Base-by-base conservation (phyloP, 2,113 vertebrate species). In the Scomber japonicus region DNA sequence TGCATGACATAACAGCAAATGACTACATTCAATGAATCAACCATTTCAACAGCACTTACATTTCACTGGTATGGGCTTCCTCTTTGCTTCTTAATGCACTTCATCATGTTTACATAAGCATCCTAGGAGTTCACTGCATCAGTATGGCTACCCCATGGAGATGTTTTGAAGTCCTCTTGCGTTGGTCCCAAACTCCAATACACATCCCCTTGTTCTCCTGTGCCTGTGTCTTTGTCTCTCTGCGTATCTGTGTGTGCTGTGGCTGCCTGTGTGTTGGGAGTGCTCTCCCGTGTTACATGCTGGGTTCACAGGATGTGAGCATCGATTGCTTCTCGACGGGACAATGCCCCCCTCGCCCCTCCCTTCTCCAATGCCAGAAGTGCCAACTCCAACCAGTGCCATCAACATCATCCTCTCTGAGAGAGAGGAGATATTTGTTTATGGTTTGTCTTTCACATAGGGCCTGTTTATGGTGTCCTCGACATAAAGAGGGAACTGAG, bases 271-370 rank as follows among this genome's bases (percentile, higher is more conserved):
- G 51, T 60, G 65, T 55, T 67, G 62, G 51, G 65, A 87, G 61
- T 81, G 59, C 81, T 80, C 80, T 89, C 61, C 84, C 63, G 78
- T 90, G 90, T 88, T 90, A 85, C 89, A 92, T 90, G 88, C 76
- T 82, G 86, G 78, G 90, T 91, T 93, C 87, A 94, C 93, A 93
- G 88, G 68, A 90, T 93, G 89, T 93, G 93, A 53, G 0, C 85
- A 96, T 96, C 90, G 94, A 96, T 96, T 89, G 85, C 80, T 90
- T 93, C 86, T 82, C 62, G 88, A 92, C 92, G 86, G 91, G 89
- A 95, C 88, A 94, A 84, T 88, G 94, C 89, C 92, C 87, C 90
- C 88, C 72, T 45, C 51, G 66, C 74, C 68, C 68, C 74, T 46
- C 75, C 55, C 65, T 54, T 70, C 71, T 78, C 84, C 87, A 67